A percentile compares a stretch with the other conserved stretches of the same genome.
These are phyloP conservation scores for Sesia apiformis DNA, from an alignment of 2,888 invertebrate species.

Conservation along the genomic window DNA sequence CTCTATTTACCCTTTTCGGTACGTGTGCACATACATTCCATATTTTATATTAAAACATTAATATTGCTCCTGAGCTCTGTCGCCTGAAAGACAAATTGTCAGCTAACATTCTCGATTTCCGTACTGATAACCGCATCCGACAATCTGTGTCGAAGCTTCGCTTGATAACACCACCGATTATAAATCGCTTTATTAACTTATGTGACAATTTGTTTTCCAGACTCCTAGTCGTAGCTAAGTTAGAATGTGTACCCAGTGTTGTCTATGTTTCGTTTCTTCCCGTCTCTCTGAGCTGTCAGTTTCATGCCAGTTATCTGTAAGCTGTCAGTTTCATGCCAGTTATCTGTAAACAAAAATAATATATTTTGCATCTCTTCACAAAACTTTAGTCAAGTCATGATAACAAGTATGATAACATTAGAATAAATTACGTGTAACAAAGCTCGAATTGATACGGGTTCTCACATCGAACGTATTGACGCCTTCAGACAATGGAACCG, in stretches of 20 bases:
- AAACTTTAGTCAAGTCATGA: background rate
- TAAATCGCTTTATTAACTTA: slow-evolving; percentile 65
- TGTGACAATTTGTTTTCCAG: slow-evolving; percentile 73
- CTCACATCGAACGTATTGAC: background rate
- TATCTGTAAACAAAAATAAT: slow-evolving; percentile 5
- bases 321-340: slow-evolving; percentile 10
- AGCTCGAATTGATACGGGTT: too few species aligned
- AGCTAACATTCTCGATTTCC: slow-evolving; percentile 70
- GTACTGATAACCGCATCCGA: slow-evolving; percentile 70
- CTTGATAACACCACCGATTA: slow-evolving; percentile 67
- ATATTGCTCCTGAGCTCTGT: slow-evolving; percentile 67
- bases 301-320: slow-evolving; percentile 9
- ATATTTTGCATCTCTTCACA: slow-evolving; percentile 14
- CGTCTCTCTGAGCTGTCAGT: slow-evolving; percentile 17
- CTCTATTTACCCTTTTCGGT: slow-evolving; percentile 99
- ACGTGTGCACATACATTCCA: slow-evolving; percentile 94
- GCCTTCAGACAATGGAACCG: background rate
- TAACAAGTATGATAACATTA: background rate
- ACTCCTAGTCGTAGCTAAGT: slow-evolving; percentile 57
- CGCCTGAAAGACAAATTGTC: slow-evolving; percentile 74
- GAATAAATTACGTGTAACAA: too few species aligned
- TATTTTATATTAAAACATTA: slow-evolving; percentile 75
- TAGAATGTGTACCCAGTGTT: slow-evolving; percentile 55
- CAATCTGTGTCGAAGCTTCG: slow-evolving; percentile 61
- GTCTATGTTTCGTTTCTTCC: slow-evolving; percentile 31